Evolutionary conservation across 2,797 vertebrate species (phyloP).

Genomic region (Oryzias sinensis): DNA sequence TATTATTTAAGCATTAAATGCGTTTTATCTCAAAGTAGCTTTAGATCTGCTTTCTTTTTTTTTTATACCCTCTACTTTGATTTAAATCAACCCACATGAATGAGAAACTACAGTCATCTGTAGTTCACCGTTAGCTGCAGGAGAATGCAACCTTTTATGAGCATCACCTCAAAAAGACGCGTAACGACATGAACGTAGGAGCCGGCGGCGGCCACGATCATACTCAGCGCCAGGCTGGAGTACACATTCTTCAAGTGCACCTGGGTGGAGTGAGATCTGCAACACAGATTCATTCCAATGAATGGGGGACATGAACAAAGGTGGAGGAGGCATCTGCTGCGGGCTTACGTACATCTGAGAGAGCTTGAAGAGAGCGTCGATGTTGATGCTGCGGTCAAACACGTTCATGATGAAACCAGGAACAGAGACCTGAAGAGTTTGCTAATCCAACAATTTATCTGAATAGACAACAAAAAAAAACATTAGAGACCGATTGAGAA

Average conservation of each 20-base stretch:
- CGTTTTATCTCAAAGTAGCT: too few species aligned
- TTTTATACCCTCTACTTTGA: too few species aligned
- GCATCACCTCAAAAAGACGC: constrained; percentile 86
- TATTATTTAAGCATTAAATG: too few species aligned
- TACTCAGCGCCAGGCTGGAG: constrained; percentile 88
- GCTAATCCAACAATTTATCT: constrained; percentile 3
- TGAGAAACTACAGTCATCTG: too few species aligned
- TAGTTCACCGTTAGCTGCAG: too few species aligned
- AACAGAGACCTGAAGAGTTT: constrained; percentile 10
- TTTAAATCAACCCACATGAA: too few species aligned
- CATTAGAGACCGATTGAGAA: neutral
- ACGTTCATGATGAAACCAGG: constrained; percentile 69
- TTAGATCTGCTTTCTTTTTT: too few species aligned
- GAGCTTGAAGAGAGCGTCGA: constrained; percentile 73
- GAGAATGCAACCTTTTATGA: neutral
- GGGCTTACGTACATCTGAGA: constrained; percentile 71
- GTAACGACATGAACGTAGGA: constrained; percentile 90
- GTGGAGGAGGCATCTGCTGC: neutral
- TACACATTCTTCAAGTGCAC: constrained; percentile 97
- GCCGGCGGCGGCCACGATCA: constrained; percentile 88
- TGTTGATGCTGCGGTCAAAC: constrained; percentile 77
- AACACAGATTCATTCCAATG: constrained; percentile 4
- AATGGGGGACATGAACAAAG: neutral
- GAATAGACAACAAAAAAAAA: constrained; percentile 8
- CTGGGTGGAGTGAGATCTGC: constrained; percentile 89